Evolutionary conservation across 2,797 vertebrate genomes (phyloP).

Genomic region (Acanthurus tractus): DNA sequence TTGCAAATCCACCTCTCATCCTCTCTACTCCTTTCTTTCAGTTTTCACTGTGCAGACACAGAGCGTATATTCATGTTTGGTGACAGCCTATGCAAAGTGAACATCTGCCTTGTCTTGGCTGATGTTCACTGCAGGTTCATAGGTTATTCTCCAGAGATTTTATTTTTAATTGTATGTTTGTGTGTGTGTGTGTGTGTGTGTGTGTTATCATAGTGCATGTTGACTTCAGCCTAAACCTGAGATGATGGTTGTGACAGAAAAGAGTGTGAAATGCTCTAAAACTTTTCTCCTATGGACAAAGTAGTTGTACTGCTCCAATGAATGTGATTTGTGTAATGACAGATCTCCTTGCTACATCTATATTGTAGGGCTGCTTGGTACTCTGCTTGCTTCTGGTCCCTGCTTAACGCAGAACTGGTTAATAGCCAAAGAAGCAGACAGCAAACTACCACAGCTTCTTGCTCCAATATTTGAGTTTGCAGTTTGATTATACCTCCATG

Average conservation of each 20-base stretch:
- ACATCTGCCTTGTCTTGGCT: constrained; percentile 60
- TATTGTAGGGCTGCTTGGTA: constrained; percentile 24
- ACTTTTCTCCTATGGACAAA: constrained; percentile 34
- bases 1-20: constrained; percentile 34
- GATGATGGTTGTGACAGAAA: constrained; percentile 38
- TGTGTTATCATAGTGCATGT: constrained; percentile 54
- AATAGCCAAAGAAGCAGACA: constrained; percentile 6
- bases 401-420: constrained; percentile 33
- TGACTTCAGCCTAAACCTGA: constrained; percentile 49
- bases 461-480: constrained; percentile 46
- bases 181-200: constrained; percentile 40
- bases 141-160: constrained; percentile 61
- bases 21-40: constrained; percentile 48
- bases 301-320: constrained; percentile 23
- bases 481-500: constrained; percentile 50
- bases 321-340: constrained; percentile 30
- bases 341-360: constrained; percentile 34
- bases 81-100: constrained; percentile 78
- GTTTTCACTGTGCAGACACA: constrained; percentile 53
- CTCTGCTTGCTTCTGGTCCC: constrained; percentile 31
- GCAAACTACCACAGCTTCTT: constrained; percentile 25
- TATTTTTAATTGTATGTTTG: constrained; percentile 19
- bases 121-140: constrained; percentile 63
- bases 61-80: constrained; percentile 62
- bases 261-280: constrained; percentile 32